These are phyloP conservation scores for Dicrostonyx torquatus DNA, from an alignment of 2,797 vertebrate species.

Conservation along the genomic window DNA sequence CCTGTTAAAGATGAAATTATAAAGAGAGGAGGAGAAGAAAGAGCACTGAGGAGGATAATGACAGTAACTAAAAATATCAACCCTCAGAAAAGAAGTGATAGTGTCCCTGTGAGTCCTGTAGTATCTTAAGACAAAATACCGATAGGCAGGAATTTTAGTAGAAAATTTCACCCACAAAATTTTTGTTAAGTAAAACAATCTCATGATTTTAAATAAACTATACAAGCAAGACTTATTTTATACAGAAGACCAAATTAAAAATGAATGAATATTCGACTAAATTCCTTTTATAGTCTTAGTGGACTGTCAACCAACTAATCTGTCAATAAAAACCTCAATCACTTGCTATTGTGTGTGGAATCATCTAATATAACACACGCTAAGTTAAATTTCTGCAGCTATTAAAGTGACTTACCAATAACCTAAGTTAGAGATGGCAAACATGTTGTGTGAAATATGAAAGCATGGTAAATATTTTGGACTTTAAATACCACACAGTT, in stretches of 20 bases:
- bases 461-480: background rate
- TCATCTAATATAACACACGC: background rate
- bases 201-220: background rate
- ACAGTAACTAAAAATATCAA: background rate
- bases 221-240: background rate
- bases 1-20: background rate
- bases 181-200: background rate
- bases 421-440: background rate
- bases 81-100: background rate
- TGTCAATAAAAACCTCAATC: background rate
- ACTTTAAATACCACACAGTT: background rate
- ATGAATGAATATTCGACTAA: conserved; percentile 5
- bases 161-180: background rate
- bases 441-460: background rate
- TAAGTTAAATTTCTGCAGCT: background rate
- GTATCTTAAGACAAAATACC: background rate
- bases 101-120: too few species aligned
- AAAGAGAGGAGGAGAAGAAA: too few species aligned
- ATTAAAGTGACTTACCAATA: background rate
- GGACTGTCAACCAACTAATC: background rate
- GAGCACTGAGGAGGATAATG: background rate
- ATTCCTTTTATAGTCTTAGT: conserved; percentile 13
- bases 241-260: conserved; percentile 28
- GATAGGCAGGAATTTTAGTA: conserved; percentile 13
- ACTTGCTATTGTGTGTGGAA: background rate